A percentile compares a stretch with the other conserved stretches of the same genome.
Conservation (phyloP, 1,140 invertebrate genomes). For the Aplysia californica region DNA sequence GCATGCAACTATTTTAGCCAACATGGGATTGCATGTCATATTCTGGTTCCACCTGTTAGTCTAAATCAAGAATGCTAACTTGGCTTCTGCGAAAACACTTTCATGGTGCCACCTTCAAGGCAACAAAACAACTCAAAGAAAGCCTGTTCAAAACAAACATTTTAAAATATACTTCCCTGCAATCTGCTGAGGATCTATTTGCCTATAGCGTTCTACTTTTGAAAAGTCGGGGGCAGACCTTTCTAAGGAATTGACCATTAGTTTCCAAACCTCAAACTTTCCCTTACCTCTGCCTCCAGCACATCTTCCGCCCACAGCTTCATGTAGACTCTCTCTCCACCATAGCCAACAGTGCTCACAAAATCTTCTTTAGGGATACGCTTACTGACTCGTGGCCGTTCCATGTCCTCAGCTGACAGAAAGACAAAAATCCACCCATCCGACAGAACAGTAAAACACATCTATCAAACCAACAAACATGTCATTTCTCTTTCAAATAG, state of each 20-base stretch:
- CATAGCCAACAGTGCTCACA: slow-evolving; percentile 47
- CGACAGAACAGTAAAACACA: too few relatives aligned
- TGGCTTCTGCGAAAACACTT: too few relatives aligned
- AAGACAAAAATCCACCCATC: not conserved
- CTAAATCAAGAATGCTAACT: too few relatives aligned
- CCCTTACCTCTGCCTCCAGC: slow-evolving; percentile 49
- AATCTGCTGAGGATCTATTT: not conserved
- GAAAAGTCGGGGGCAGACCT: not conserved
- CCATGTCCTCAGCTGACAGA: slow-evolving; percentile 46
- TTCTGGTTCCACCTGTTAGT: too few relatives aligned
- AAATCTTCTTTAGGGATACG: slow-evolving; percentile 49
- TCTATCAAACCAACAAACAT: not conserved
- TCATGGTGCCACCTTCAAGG: not conserved
- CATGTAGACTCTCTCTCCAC: slow-evolving; percentile 56
- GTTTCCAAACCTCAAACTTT: not conserved
- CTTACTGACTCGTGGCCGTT: slow-evolving; percentile 43
- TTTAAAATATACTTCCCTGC: not conserved
- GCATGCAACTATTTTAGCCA: too few relatives aligned
- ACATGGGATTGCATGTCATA: too few relatives aligned
- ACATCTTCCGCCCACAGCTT: slow-evolving; percentile 48
- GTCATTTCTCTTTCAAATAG: not conserved
- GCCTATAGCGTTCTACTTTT: not conserved
- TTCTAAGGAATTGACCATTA: not conserved
- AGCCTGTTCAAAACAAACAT: not conserved
- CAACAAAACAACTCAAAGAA: not conserved